These are phyloP conservation scores for Oncorhynchus kisutch DNA, from an alignment of 2,113 vertebrate genomes.

Conservation along the genomic window DNA sequence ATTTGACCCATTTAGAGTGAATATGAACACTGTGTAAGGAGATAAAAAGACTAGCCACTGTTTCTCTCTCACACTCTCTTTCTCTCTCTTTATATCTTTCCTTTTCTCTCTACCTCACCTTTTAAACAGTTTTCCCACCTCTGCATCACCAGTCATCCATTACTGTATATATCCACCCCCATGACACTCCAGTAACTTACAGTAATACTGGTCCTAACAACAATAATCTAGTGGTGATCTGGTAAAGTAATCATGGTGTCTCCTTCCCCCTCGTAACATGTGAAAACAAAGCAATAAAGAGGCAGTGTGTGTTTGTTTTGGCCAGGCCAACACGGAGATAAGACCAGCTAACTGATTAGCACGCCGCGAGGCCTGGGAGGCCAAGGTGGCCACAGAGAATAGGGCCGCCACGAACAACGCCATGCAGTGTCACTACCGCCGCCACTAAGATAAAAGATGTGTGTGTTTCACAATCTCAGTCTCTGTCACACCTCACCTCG, in stretches of 20 bases:
- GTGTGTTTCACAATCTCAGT: conserved; percentile 21
- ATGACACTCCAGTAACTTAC: conserved; percentile 33
- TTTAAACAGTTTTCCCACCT: too few species aligned
- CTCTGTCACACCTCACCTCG: conserved; percentile 6
- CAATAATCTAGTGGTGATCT: conserved; percentile 59
- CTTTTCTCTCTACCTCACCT: conserved; percentile 18
- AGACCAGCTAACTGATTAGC: conserved; percentile 66
- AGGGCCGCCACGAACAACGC: too few species aligned
- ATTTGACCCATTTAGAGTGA: conserved; percentile 15
- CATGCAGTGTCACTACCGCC: too few species aligned
- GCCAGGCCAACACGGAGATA: conserved; percentile 70
- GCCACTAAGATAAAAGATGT: conserved; percentile 24
- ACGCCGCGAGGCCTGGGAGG: conserved; percentile 20
- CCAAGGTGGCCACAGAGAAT: too few species aligned
- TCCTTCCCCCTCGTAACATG: conserved; percentile 63
- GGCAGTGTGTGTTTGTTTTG: conserved; percentile 76
- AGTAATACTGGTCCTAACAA: conserved; percentile 64
- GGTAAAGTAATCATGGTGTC: conserved; percentile 71
- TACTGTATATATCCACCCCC: not conserved
- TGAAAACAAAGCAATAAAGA: conserved; percentile 76
- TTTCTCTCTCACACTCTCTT: too few species aligned
- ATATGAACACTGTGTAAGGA: too few species aligned
- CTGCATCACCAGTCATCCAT: too few species aligned
- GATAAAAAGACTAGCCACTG: too few species aligned
- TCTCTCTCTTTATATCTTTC: not conserved